Evolutionary conservation across 2,888 invertebrate species (phyloP), one percentile per base, ranked within the genome.

Genomic region (Lasioglossum malachurum): DNA sequence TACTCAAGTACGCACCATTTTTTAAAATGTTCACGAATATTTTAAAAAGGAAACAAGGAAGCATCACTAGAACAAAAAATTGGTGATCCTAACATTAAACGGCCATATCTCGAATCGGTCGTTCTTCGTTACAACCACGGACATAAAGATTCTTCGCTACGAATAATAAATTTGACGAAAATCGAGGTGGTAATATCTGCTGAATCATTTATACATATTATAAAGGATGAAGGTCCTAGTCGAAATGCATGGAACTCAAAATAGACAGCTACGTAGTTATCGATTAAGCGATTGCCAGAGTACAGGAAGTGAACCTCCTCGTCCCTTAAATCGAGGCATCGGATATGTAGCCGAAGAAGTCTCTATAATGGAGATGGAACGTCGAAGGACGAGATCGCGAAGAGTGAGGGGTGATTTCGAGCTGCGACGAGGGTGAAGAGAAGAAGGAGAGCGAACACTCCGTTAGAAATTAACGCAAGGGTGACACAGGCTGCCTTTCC

Each of bases 271-370:
- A 38, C 44, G 69, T 53, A 82, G 80, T 84, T 86, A 83, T 88
- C 90, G 79, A 82, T 87, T 78, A 81, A 83, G 38, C 87, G 80
- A 87, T 82, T 44, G 69, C n/a, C 57, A 19, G 46, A 57, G 75
- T 12, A 27, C 79, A 89, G 89, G 88, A 89, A 93, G 90, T 92
- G 90, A 87, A 85, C 83, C 88, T 91, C 88, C 86, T 91, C 91
- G 84, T 87, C 92, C 88, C 94, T 94, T 93, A 93, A 94, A 94
- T 92, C 93, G 93, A 93, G 93, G 93, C 94, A 93, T 92, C 94
- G 94, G 94, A 94, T 94, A 92, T 93, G 93, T 93, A 93, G 91
- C 92, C 91, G 92, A 93, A 93, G 92, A 90, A 92, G 85, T 83
- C 92, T 89, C 90, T 85, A 91, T 93, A 94, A 94, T 93, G 92